These are phyloP conservation scores for Ciconia stormi DNA, from an alignment of 2,113 vertebrate genomes.

Conservation along the genomic window DNA sequence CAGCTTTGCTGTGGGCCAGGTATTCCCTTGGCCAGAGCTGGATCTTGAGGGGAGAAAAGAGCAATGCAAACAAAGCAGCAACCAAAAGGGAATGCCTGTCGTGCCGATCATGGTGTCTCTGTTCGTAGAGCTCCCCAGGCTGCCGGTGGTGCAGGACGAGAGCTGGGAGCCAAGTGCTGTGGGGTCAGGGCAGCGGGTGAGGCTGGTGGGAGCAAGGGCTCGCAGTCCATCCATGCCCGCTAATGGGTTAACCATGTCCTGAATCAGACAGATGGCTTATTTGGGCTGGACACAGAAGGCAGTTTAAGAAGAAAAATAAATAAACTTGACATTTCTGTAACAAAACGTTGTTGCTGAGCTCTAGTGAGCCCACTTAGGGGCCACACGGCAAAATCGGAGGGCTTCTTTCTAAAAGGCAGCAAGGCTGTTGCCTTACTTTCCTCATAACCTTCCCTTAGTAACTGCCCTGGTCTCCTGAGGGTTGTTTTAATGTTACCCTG, in stretches of 20 bases:
- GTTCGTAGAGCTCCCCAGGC: fast-evolving
- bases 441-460: background rate
- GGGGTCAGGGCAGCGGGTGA: background rate
- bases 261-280: background rate
- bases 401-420: background rate
- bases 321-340: background rate
- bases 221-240: background rate
- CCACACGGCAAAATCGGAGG: fast-evolving
- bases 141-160: background rate
- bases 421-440: no score
- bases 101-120: fast-evolving
- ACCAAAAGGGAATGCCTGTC: background rate
- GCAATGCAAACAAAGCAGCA: background rate
- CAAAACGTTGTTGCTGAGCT: background rate
- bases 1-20: fast-evolving
- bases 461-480: background rate
- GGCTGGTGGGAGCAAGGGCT: no score
- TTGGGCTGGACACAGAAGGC: background rate
- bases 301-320: background rate
- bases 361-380: fast-evolving
- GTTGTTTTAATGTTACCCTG: background rate
- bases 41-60: background rate
- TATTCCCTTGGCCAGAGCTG: background rate
- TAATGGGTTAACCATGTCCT: background rate
- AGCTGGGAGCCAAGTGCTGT: background rate